phyloP scores from a whole-genome alignment of 2,113 vertebrate species.

The Sinocyclocheilus maitianheensis region DNA sequence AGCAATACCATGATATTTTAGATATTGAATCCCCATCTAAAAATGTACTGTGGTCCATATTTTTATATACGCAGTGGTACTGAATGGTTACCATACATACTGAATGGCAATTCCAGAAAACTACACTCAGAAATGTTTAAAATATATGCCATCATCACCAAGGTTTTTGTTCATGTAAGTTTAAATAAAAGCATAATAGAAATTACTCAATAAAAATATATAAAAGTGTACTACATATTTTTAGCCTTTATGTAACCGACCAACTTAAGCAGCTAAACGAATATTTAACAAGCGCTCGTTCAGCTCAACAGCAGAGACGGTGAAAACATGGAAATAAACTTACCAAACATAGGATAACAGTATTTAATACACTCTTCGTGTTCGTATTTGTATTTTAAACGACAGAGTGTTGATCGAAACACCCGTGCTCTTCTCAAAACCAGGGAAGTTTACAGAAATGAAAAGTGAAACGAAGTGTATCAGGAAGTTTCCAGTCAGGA shows the following conservation, averaged over 20 bases:
- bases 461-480: conserved; percentile 23
- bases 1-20: not conserved
- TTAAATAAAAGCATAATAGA: not conserved
- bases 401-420: not conserved
- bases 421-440: not conserved
- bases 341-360: not conserved
- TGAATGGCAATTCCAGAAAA: not conserved
- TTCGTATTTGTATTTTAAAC: not conserved
- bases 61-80: not conserved
- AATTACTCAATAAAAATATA: not conserved
- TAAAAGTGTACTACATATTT: not conserved
- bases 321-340: not conserved
- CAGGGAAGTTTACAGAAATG: not conserved
- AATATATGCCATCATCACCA: not conserved
- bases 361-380: not conserved
- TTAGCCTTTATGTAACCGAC: not conserved
- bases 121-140: not conserved
- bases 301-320: not conserved
- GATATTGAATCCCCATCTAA: not conserved
- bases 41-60: not conserved
- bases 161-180: not conserved
- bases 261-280: not conserved
- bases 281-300: not conserved
- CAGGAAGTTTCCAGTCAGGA: conserved; percentile 7
- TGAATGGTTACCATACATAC: no score